A percentile compares a stretch with the other conserved stretches of the same genome.
Conservation (phyloP, 2,888 invertebrate species). For the Rapana venosa region DNA sequence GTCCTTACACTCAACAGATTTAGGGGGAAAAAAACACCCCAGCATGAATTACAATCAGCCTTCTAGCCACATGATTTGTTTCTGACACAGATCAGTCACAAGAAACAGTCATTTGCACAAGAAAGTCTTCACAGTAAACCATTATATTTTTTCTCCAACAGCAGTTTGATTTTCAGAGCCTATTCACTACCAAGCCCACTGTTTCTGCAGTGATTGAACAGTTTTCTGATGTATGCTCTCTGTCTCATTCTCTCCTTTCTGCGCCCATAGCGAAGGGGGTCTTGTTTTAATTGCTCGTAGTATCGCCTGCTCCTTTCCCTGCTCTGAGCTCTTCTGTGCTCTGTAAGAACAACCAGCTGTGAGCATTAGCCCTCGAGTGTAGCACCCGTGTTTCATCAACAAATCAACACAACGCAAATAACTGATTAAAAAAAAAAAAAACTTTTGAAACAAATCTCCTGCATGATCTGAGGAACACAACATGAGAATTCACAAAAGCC, state of each 20-base stretch:
- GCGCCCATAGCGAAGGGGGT: background rate
- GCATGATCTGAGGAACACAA: too few relatives aligned
- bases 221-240: background rate
- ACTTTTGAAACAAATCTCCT: too few relatives aligned
- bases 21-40: too few relatives aligned
- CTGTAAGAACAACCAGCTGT: slow-evolving; percentile 20
- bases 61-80: too few relatives aligned
- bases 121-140: too few relatives aligned
- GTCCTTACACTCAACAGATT: too few relatives aligned
- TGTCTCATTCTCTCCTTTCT: slow-evolving; percentile 18
- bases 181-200: background rate
- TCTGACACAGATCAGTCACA: too few relatives aligned
- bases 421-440: background rate
- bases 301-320: slow-evolving; percentile 21
- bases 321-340: slow-evolving; percentile 19
- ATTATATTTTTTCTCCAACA: too few relatives aligned
- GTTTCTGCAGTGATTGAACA: background rate
- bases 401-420: background rate
- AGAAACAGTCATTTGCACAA: too few relatives aligned
- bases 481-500: too few relatives aligned
- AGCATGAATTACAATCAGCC: too few relatives aligned
- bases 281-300: slow-evolving; percentile 14
- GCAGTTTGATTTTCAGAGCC: too few relatives aligned
- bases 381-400: background rate
- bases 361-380: background rate